Evolutionary conservation across 2,797 vertebrate species (phyloP), one percentile per base, ranked within the genome.

Genomic region (Mallotus villosus): DNA sequence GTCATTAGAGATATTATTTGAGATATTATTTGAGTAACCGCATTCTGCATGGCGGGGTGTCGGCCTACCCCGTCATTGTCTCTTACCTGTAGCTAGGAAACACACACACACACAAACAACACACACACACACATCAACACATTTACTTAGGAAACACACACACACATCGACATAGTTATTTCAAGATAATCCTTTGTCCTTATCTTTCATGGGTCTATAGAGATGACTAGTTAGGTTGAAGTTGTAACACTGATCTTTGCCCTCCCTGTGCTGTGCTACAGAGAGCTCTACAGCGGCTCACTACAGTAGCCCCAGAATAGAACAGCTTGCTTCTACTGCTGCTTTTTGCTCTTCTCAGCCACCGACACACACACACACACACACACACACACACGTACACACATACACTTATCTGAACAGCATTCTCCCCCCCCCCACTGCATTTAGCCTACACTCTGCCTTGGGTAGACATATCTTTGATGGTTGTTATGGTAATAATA

Each of bases 51-150:
- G 27, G 17, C 16, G 32, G 27, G n/a, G 25, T 62, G 60, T 62
- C 14, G 8, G n/a, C 32, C 4, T 32, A 32, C 32, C 32, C 32
- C 32, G 7, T 34, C 32, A 34, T 34, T 34, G 5, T 34, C 49
- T 17, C 12, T 51, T 17, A 49, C 2, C 41, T 49, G 41, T 17
- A 12, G 2, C 3, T 37, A 32, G 34, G 53, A 19, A 17, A 55
- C 53, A 55, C 53, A 55, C 53, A 55, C 53, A 41, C n/a, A 49
- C 16, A 49, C 41, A 65, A 21, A 49, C 4, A 29, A 27, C 17
- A 62, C 25, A 41, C 67, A 69, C 67, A 61, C 57, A 61, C 55
- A 60, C 68, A 51, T 46, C 58, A 55, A 41, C 62, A 24, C 37
- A 5, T 61, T 21, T 16, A 58, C 67, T 32, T 16, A 21, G 11